phyloP scores from a whole-genome alignment of 2,113 vertebrate genomes.

The Prinia subflava region DNA sequence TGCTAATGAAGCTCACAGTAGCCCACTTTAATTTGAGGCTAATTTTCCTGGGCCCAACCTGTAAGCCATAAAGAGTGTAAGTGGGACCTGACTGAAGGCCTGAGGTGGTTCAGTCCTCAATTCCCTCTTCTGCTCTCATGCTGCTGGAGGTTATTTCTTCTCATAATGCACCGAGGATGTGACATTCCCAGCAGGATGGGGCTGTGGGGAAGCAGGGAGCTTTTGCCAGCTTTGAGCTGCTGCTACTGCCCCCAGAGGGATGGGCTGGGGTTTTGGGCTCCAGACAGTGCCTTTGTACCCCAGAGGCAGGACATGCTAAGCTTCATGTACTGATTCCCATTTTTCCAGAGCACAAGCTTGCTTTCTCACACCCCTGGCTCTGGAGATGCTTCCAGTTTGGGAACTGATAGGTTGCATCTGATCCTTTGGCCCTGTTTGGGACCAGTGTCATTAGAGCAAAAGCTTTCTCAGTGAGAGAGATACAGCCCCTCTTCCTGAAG shows the following conservation, averaged over 20 bases:
- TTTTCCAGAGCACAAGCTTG: background rate
- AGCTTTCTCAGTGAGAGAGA: background rate
- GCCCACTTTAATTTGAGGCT: slow-evolving; percentile 27
- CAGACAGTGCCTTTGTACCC: background rate
- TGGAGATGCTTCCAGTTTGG: background rate
- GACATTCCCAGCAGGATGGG: background rate
- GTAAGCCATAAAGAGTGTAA: background rate
- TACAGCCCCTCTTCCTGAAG: background rate
- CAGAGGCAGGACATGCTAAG: background rate
- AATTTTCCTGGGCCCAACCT: slow-evolving; percentile 11
- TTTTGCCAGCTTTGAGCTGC: background rate
- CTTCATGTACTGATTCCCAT: background rate
- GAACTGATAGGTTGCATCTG: background rate
- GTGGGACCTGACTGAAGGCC: background rate
- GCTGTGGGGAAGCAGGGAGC: background rate
- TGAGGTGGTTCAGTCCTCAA: background rate
- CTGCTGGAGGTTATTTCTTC: background rate
- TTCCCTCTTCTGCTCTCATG: background rate
- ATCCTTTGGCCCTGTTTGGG: background rate
- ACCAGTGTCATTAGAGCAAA: background rate
- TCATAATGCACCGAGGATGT: background rate
- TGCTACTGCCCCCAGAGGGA: background rate
- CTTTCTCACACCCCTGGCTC: background rate
- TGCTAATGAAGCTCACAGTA: slow-evolving; percentile 44
- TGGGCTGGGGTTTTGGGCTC: background rate